phyloP scores from a whole-genome alignment of 37 sponge, comb jelly and placozoan species.

The Cliona cf. orientalis region DNA sequence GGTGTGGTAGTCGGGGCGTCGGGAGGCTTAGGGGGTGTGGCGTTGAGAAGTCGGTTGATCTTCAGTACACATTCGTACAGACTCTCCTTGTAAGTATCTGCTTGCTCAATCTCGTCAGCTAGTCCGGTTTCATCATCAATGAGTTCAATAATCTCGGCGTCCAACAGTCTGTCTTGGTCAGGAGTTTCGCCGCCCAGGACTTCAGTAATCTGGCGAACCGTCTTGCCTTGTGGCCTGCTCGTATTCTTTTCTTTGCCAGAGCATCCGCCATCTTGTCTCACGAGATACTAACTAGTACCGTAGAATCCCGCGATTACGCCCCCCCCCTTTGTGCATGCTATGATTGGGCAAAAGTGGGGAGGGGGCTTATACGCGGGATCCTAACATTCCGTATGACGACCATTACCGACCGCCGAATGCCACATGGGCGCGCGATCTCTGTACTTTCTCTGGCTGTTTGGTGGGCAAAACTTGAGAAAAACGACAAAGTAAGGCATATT shows the following conservation, averaged over 20 bases:
- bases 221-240: conserved; percentile 38
- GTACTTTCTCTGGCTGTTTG: no score
- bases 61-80: conserved; percentile 20
- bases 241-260: conserved; percentile 4
- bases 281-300: no score
- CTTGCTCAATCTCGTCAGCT: conserved; percentile 42
- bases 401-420: no score
- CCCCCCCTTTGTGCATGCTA: no score
- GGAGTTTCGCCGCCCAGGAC: conserved; percentile 4
- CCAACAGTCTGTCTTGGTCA: conserved; percentile 9
- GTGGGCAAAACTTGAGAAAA: no score
- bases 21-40: not conserved
- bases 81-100: conserved; percentile 37
- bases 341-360: no score
- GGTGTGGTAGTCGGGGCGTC: not conserved
- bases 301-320: no score
- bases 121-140: conserved; percentile 18
- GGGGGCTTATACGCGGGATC: no score
- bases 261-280: conserved; percentile 6
- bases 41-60: conserved; percentile 9
- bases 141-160: conserved; percentile 19
- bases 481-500: no score
- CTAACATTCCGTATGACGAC: no score
- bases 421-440: no score
- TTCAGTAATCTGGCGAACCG: conserved; percentile 6